Conservation (phyloP, 2,113 vertebrate species). For the Burhinus oedicnemus region DNA sequence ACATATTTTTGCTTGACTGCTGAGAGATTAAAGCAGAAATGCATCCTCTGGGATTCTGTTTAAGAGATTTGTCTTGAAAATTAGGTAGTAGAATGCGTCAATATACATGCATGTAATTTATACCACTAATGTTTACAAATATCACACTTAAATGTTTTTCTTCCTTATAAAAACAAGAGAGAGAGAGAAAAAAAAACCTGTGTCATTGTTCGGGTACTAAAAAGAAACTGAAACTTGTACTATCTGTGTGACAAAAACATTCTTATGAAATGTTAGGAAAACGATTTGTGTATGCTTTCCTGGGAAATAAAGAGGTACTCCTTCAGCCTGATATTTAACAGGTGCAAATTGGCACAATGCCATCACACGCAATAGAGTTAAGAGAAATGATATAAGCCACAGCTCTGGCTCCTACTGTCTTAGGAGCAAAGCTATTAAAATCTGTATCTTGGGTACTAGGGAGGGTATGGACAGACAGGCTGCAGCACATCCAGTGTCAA, state of each 20-base stretch:
- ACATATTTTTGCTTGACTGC: background rate
- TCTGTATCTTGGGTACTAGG: accelerated
- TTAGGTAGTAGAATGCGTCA: background rate
- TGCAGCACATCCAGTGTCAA: accelerated
- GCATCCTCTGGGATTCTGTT: background rate
- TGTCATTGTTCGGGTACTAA: background rate
- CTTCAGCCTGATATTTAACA: background rate
- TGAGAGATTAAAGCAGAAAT: background rate
- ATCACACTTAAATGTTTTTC: background rate
- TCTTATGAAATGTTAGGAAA: background rate
- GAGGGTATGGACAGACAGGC: accelerated
- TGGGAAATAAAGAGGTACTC: background rate
- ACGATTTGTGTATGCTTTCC: background rate
- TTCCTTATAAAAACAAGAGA: background rate
- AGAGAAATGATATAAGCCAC: background rate
- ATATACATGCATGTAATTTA: background rate
- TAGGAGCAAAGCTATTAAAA: background rate
- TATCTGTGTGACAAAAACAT: background rate
- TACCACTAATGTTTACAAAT: background rate
- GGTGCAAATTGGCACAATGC: background rate
- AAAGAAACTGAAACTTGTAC: background rate
- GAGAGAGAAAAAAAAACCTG: background rate
- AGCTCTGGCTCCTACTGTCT: background rate
- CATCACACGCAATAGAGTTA: accelerated
- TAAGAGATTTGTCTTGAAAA: background rate